Conservation (phyloP, 2,888 invertebrate species). For the Pyrochroa serraticornis region DNA sequence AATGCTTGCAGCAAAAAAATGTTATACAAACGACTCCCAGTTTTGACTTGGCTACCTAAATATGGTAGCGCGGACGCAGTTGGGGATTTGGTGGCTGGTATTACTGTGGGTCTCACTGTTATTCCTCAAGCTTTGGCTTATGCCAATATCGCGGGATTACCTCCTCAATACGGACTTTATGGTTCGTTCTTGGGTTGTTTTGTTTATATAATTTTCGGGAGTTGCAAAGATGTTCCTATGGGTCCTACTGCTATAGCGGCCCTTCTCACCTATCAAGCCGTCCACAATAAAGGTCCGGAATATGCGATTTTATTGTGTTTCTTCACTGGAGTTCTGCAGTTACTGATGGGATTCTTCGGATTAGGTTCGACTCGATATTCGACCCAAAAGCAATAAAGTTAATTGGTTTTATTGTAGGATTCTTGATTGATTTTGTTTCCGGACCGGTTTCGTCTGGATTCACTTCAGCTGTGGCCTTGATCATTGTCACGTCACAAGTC, state of each 20-base stretch:
- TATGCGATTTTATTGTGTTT: conserved; percentile 80
- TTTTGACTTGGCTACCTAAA: conserved; percentile 77
- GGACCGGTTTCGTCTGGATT: conserved; percentile 89
- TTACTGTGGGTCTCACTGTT: conserved; percentile 91
- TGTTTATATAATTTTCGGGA: conserved; percentile 87
- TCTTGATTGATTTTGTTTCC: conserved; percentile 87
- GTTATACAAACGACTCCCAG: conserved; percentile 75
- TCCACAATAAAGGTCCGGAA: conserved; percentile 67
- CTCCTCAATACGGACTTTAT: conserved; percentile 86
- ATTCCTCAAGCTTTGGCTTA: conserved; percentile 90
- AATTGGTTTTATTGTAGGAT: conserved; percentile 62
- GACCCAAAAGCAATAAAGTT: neutral
- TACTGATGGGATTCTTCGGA: conserved; percentile 82
- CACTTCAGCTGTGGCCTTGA: conserved; percentile 87
- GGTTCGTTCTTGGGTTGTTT: conserved; percentile 65
- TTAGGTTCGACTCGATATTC: conserved; percentile 63
- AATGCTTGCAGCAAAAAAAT: conserved; percentile 71
- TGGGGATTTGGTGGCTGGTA: conserved; percentile 88
- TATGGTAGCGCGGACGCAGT: conserved; percentile 77
- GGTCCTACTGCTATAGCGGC: conserved; percentile 94
- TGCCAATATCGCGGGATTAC: conserved; percentile 76
- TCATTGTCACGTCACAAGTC: conserved; percentile 87
- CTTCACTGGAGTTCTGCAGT: conserved; percentile 73
- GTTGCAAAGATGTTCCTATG: conserved; percentile 90
- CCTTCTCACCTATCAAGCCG: conserved; percentile 80